These are phyloP conservation scores for Nomada fabriciana DNA, from an alignment of 2,888 invertebrate species.

Conservation along the genomic window DNA sequence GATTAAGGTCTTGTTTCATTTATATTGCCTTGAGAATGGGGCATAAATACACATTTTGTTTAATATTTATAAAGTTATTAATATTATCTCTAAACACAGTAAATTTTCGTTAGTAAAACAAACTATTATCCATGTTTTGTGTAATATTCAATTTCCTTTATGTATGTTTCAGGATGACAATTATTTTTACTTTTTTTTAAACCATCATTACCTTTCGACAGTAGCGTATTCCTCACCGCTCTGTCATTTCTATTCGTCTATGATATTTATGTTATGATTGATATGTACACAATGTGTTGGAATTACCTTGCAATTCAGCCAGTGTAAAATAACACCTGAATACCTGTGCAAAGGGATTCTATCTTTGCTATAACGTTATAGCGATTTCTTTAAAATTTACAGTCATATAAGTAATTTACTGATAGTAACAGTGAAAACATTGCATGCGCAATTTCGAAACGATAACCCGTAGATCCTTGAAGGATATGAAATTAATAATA, in stretches of 20 bases:
- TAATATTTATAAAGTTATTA: too few species aligned
- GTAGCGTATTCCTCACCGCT: not conserved
- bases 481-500: slow-evolving; percentile 20
- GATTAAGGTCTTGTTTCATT: too few species aligned
- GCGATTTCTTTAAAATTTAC: not conserved
- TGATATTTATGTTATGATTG: slow-evolving; percentile 48
- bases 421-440: not conserved
- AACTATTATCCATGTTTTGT: too few species aligned
- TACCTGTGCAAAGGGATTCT: not conserved
- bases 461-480: slow-evolving; percentile 1
- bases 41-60: too few species aligned
- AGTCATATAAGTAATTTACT: not conserved
- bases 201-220: not conserved
- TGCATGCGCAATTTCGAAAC: slow-evolving; percentile 1
- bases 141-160: too few species aligned
- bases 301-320: not conserved
- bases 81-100: too few species aligned
- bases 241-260: slow-evolving; percentile 28
- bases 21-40: too few species aligned
- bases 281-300: not conserved
- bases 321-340: not conserved
- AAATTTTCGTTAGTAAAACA: too few species aligned
- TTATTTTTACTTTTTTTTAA: too few species aligned
- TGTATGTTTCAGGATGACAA: too few species aligned
- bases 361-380: slow-evolving; percentile 5